Base-by-base conservation (phyloP, 1,140 invertebrate genomes). In the Reticulitermes speratus region DNA sequence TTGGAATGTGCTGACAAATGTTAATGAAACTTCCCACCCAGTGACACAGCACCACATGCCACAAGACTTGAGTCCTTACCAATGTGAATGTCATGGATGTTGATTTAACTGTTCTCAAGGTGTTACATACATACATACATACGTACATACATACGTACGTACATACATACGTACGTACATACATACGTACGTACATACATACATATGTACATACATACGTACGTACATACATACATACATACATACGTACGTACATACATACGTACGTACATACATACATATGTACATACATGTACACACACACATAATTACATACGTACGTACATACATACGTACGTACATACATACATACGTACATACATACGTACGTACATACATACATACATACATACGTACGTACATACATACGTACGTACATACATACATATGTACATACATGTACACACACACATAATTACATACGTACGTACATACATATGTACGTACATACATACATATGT, bases 321-420 rank as follows among this genome's bases (percentile, higher is more conserved):
- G 25, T 82, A 82, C 81, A 82, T 82, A 44, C 81, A 82, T 82
- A 82, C 81, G 25, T 25, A 44, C 25, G 14, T 25, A 44, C 84
- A 55, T 55, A 85, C 84, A 85, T 85, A 85, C 84, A 85, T 85
- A 85, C 84, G 21, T 85, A 85, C 84, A 85, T 85, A 85, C 84
- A 85, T 85, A 44, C 84, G 55, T 85, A 85, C 84, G 55, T 85
- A 44, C 84, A 85, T 85, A 85, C 83, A 84, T 84, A 32, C 83
- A 84, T 84, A 84, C 83, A 84, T 84, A 84, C 83, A 84, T 84
- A 84, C 83, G 44, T 84, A 32, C 83, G 44, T 84, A 84, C 83
- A 84, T 84, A 84, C 83, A 84, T 84, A 84, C 83, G 44, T 84
- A 84, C 83, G 44, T 84, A 84, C 83, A 84, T 84, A 84, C 83